These are phyloP conservation scores for Callospermophilus lateralis DNA, from an alignment of 2,113 vertebrate genomes.

Conservation along the genomic window DNA sequence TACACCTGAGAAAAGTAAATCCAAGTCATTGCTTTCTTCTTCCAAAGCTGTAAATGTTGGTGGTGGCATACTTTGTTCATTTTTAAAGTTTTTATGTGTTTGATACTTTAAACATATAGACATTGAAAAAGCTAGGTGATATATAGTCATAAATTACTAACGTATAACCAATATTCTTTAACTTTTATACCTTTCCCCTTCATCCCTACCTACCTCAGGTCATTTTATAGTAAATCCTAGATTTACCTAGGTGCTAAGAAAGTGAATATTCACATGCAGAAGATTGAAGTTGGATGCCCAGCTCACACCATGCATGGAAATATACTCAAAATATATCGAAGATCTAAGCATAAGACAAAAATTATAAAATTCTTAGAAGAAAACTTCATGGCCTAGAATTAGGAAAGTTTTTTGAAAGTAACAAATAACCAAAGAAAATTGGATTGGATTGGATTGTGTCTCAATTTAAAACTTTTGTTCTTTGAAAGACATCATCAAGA, in stretches of 20 bases:
- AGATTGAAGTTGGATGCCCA: not conserved
- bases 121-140: not conserved
- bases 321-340: not conserved
- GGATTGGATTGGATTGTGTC: not conserved
- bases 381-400: not conserved
- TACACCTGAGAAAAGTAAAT: not conserved
- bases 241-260: not conserved
- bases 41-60: not conserved
- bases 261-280: not conserved
- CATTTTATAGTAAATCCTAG: conserved; percentile 11
- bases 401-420: not conserved
- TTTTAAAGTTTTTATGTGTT: not conserved
- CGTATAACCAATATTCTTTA: not conserved
- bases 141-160: not conserved
- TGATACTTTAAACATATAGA: not conserved
- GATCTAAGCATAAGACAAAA: not conserved
- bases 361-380: not conserved
- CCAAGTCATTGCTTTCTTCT: not conserved
- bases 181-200: not conserved
- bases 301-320: not conserved
- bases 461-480: not conserved
- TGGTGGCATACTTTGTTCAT: not conserved
- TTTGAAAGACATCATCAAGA: not conserved
- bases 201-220: not conserved
- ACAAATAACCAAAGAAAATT: not conserved